Evolutionary conservation across 2,888 invertebrate species (phyloP).

Genomic region (Anticlea derivata): DNA sequence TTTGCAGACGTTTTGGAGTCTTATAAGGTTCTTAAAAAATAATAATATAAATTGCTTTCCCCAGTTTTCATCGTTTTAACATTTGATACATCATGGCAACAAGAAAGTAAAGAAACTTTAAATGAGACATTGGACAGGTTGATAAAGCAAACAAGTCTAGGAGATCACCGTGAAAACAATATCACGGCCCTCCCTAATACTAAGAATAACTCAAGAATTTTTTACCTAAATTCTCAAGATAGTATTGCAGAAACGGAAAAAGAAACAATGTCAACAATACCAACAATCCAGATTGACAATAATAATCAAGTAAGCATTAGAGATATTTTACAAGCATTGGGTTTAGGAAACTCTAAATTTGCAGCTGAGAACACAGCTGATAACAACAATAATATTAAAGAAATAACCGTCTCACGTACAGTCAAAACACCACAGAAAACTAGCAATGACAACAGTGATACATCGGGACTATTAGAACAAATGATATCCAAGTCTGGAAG

Average conservation of each 20-base stretch:
- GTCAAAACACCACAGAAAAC: not conserved
- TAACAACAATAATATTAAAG: not conserved
- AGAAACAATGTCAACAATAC: not conserved
- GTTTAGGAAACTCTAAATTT: conserved; percentile 1
- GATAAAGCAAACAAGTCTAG: conserved; percentile 21
- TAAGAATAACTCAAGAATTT: conserved; percentile 26
- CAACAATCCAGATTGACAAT: not conserved
- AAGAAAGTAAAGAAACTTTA: conserved; percentile 22
- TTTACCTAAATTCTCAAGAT: conserved; percentile 5
- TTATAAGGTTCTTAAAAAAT: too few relatives aligned
- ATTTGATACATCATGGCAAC: conserved; percentile 23
- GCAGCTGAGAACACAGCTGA: not conserved
- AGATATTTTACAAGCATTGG: conserved; percentile 14
- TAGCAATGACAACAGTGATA: not conserved
- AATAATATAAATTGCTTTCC: not conserved
- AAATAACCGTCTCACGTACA: not conserved
- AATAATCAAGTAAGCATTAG: not conserved
- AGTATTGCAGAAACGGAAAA: conserved; percentile 9
- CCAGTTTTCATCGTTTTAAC: conserved; percentile 19
- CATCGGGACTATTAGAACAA: conserved; percentile 2
- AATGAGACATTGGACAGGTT: conserved; percentile 27
- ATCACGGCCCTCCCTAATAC: not conserved
- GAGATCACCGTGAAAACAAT: not conserved
- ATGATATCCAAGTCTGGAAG: not conserved
- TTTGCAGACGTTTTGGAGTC: too few relatives aligned